Conservation (phyloP, 2,113 vertebrate genomes). For the Scomber japonicus region DNA sequence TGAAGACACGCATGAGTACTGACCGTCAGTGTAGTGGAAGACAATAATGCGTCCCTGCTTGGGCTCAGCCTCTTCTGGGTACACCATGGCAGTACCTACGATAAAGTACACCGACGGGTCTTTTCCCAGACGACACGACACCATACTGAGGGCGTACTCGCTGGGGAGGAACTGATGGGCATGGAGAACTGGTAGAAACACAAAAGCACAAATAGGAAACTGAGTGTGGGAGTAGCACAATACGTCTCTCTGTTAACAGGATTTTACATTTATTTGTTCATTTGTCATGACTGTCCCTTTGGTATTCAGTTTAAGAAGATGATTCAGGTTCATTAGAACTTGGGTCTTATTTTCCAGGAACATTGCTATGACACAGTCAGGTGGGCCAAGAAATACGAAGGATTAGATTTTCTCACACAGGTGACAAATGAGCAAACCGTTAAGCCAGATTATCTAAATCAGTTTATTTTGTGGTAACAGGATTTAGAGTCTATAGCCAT, state of each 20-base stretch:
- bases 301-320: not conserved
- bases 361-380: too few species aligned
- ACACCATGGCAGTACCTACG: constrained; percentile 98
- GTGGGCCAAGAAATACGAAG: too few species aligned
- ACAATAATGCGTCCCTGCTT: constrained; percentile 98
- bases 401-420: too few species aligned
- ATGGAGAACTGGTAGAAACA: constrained; percentile 89
- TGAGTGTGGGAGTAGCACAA: not conserved
- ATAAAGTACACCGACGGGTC: constrained; percentile 97
- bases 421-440: too few species aligned
- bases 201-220: constrained; percentile 19
- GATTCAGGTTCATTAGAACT: not conserved
- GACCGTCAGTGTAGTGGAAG: constrained; percentile 98
- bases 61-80: constrained; percentile 97
- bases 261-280: not conserved
- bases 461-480: not conserved
- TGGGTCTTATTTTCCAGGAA: not conserved
- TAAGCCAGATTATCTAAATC: too few species aligned
- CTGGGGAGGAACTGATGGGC: constrained; percentile 98
- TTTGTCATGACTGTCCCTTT: not conserved
- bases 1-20: constrained; percentile 54
- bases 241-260: not conserved
- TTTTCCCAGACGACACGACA: constrained; percentile 95
- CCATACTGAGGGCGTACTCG: constrained; percentile 96
- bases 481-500: too few species aligned